These are phyloP conservation scores for Anolis carolinensis DNA, from an alignment of 2,113 vertebrate genomes.

Conservation along the genomic window DNA sequence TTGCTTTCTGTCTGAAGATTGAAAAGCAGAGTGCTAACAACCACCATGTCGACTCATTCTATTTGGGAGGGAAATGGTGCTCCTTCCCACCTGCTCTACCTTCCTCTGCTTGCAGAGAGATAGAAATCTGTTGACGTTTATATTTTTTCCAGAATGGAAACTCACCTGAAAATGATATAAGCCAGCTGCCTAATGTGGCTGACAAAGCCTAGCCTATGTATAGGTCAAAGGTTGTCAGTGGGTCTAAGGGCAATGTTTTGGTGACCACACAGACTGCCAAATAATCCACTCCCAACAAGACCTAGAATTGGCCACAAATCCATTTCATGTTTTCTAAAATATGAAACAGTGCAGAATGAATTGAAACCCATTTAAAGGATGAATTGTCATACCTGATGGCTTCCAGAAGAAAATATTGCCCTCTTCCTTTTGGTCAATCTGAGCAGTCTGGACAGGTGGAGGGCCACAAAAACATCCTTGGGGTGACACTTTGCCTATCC, in stretches of 20 bases:
- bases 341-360: no score
- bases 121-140: neutral
- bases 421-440: no score
- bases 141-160: neutral
- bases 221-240: neutral
- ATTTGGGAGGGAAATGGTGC: fast-evolving
- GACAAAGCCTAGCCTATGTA: neutral
- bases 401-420: no score
- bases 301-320: no score
- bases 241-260: neutral
- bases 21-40: slow-evolving; percentile 43
- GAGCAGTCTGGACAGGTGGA: no score
- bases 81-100: neutral
- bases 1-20: slow-evolving; percentile 63
- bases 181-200: neutral
- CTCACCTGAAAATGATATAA: neutral
- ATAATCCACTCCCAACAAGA: no score
- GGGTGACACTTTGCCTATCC: no score
- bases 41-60: slow-evolving; percentile 37
- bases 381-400: no score
- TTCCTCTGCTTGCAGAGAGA: neutral
- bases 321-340: neutral
- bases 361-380: no score
- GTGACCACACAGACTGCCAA: no score
- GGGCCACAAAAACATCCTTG: no score